Percentiles rank a stretch among this genome's conserved stretches.
These are phyloP conservation scores for Falcunculus frontatus DNA, from an alignment of 2,113 vertebrate genomes.

Conservation along the genomic window DNA sequence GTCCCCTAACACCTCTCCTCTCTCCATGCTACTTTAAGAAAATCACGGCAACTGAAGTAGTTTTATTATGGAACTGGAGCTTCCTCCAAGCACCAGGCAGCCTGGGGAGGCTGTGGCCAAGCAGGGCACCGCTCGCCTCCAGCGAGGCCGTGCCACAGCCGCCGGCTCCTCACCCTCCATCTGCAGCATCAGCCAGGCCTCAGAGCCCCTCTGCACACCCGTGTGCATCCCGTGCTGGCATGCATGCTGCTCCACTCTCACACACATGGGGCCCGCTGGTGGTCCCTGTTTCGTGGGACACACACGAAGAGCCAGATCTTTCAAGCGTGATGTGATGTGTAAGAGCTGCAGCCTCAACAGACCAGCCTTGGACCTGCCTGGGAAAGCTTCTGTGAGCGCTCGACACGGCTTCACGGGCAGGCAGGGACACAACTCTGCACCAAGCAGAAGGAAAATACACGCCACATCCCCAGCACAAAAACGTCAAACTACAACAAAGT, in stretches of 20 bases:
- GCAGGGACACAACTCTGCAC: background rate
- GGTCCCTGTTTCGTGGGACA: background rate
- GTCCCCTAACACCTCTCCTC: background rate
- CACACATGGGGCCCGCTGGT: fast-evolving
- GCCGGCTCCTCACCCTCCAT: background rate
- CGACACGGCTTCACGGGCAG: fast-evolving
- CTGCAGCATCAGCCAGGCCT: fast-evolving
- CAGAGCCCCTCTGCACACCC: fast-evolving
- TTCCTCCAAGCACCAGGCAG: background rate
- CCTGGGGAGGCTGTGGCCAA: background rate
- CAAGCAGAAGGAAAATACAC: background rate
- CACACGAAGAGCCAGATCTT: fast-evolving
- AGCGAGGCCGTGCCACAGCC: fast-evolving
- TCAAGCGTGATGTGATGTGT: fast-evolving
- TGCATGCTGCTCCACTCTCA: fast-evolving
- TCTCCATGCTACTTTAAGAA: background rate
- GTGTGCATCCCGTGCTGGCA: background rate
- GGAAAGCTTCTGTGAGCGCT: background rate
- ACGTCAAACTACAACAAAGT: background rate
- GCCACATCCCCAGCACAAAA: background rate
- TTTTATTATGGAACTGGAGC: background rate
- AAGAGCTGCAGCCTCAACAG: background rate
- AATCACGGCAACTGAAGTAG: background rate
- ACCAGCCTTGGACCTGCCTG: background rate
- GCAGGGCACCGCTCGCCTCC: background rate